Evolutionary conservation across 2,113 vertebrate species (phyloP), one percentile per base, ranked within the genome.

Genomic region (Heterocephalus glaber): DNA sequence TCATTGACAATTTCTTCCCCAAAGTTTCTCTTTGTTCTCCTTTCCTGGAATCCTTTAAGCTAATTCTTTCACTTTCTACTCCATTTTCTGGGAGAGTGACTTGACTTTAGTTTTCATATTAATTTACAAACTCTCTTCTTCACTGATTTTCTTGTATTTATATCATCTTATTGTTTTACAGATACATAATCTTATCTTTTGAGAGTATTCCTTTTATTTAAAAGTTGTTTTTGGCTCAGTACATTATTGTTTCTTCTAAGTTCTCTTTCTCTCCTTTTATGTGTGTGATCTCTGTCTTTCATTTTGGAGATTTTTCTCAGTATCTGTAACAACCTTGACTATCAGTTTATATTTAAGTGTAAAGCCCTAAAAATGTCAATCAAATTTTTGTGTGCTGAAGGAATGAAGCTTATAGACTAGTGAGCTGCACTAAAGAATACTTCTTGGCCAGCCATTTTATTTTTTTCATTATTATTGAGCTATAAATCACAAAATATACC

Each of bases 131-230:
- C 13, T 89, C 26, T 66, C 49, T 93, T 79, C 41, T 66, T 90
- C 82, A 76, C 13, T 30, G 65, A 70, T 81, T 65, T 76, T 65
- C 35, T 89, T 66, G 35, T 19, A 81, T 49, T 49, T 56, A 81
- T 66, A 38, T 49, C 81, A 49, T 76, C 17, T 79, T 95, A 49
- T 38, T 80, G 54, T 81, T 89, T 82, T 35, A 76, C 7, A 81
- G 41, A 77, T 86, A 11, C 20, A 56, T 33, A 66, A 52, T 49
- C 65, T 89, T 81, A 95, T 61, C 74, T 93, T 66, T 33, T 90
- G 74, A 96, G 92, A 93, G 93, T 61, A 93, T 74, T 35, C 35
- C 86, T 38, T 86, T 81, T 81, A 26, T 44, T 90, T 86, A 65
- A n/a, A 92, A 90, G 58, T 68, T 85, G 54, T 12, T 85, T 96